phyloP scores from a whole-genome alignment of 2,113 vertebrate genomes.

The Sminthopsis crassicaudata region DNA sequence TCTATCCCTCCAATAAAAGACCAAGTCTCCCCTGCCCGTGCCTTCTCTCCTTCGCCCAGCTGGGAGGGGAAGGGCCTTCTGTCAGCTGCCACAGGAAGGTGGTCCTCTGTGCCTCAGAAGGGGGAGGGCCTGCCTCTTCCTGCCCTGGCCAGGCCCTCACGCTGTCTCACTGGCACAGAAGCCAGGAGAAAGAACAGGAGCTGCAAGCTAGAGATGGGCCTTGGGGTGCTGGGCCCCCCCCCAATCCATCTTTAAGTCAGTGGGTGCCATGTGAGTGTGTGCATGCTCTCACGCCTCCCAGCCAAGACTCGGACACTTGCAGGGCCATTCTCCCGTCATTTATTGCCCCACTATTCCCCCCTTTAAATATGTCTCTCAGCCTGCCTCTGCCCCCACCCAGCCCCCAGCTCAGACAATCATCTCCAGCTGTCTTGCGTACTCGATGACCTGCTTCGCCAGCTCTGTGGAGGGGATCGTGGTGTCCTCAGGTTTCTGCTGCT shows the following conservation, averaged over 20 bases:
- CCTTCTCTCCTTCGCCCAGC: background rate
- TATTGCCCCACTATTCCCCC: background rate
- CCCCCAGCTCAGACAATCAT: conserved; percentile 91
- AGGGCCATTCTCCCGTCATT: background rate
- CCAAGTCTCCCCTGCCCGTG: background rate
- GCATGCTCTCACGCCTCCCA: background rate
- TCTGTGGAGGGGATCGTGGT: conserved; percentile 93
- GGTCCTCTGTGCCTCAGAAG: background rate
- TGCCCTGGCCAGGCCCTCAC: too few relatives aligned
- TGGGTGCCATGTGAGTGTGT: too few relatives aligned
- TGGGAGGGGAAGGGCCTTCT: background rate
- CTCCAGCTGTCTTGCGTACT: conserved; percentile 95
- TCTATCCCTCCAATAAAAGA: conserved; percentile 73
- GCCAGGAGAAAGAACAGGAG: too few relatives aligned
- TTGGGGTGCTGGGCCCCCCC: too few relatives aligned
- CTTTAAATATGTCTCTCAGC: background rate
- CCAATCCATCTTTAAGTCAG: too few relatives aligned
- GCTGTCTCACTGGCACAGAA: background rate
- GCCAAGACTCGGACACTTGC: background rate
- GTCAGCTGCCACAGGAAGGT: background rate
- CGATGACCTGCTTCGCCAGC: conserved; percentile 94
- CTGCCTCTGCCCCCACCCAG: too few relatives aligned
- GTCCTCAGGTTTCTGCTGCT: conserved; percentile 94
- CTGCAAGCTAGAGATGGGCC: background rate
- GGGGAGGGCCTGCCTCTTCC: background rate